phyloP scores from a whole-genome alignment of 2,888 invertebrate species.

The Drosophila kuntzei region DNA sequence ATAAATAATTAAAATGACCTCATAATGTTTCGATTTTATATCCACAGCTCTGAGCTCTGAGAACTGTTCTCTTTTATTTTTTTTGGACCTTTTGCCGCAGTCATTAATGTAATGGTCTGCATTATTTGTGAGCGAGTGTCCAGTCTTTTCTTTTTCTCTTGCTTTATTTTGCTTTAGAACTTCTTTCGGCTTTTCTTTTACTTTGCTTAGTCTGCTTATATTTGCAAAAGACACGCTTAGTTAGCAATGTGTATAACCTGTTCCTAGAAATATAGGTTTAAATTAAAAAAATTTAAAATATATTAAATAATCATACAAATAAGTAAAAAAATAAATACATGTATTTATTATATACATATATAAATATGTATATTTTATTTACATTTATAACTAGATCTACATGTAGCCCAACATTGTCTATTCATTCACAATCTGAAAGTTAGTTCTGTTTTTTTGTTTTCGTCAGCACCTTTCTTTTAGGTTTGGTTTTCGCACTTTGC shows the following conservation, averaged over 20 bases:
- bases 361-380: too few species aligned
- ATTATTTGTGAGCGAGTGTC: conserved; percentile 58
- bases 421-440: neutral
- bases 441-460: conserved; percentile 17
- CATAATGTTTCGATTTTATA: conserved; percentile 71
- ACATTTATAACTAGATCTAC: neutral
- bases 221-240: conserved; percentile 51
- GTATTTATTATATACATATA: neutral
- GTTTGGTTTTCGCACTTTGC: conserved; percentile 18
- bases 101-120: conserved; percentile 73
- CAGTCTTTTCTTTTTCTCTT: conserved; percentile 6
- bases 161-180: neutral
- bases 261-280: neutral
- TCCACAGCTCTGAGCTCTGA: conserved; percentile 22
- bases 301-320: too few species aligned
- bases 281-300: neutral
- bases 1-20: conserved; percentile 75
- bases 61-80: conserved; percentile 20
- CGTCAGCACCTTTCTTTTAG: conserved; percentile 19
- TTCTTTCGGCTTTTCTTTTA: neutral
- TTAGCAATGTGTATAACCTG: conserved; percentile 7
- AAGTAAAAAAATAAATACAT: neutral
- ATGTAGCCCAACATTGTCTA: neutral
- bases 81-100: conserved; percentile 65
- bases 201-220: conserved; percentile 3